Conservation (phyloP, 2,113 vertebrate genomes). For the Notechis scutatus region DNA sequence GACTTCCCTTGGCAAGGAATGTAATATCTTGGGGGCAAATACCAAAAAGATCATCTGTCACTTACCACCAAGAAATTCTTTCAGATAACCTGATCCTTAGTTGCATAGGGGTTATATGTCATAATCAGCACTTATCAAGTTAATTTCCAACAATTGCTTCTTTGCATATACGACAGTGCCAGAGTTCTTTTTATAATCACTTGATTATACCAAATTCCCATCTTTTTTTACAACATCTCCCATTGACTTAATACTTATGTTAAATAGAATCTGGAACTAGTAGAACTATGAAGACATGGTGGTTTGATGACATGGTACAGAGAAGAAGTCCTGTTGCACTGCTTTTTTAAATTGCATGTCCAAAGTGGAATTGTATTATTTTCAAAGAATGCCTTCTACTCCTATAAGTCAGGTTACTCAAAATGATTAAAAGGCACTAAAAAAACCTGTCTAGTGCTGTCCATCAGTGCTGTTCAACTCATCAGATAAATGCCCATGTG, state of each 20-base stretch:
- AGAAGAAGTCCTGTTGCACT: background rate
- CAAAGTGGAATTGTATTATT: background rate
- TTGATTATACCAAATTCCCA: background rate
- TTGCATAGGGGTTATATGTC: background rate
- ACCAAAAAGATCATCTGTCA: background rate
- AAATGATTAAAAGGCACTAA: background rate
- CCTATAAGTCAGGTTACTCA: background rate
- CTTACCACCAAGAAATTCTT: background rate
- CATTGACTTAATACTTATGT: background rate
- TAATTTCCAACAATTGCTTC: background rate
- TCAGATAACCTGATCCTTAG: background rate
- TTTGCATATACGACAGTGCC: background rate
- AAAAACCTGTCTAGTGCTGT: background rate
- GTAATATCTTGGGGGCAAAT: background rate
- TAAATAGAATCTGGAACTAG: background rate
- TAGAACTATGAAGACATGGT: background rate
- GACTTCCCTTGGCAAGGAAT: background rate
- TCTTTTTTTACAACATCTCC: background rate
- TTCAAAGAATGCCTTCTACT: background rate
- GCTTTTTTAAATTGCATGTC: background rate
- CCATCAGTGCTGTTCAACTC: background rate
- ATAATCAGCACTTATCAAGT: background rate
- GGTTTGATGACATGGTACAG: background rate
- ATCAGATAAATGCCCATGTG: background rate
- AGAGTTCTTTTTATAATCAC: background rate